Percentiles rank a stretch among this genome's conserved stretches.
These are phyloP conservation scores for Pseudomyrmex gracilis DNA, from an alignment of 1,140 invertebrate genomes.

Conservation along the genomic window DNA sequence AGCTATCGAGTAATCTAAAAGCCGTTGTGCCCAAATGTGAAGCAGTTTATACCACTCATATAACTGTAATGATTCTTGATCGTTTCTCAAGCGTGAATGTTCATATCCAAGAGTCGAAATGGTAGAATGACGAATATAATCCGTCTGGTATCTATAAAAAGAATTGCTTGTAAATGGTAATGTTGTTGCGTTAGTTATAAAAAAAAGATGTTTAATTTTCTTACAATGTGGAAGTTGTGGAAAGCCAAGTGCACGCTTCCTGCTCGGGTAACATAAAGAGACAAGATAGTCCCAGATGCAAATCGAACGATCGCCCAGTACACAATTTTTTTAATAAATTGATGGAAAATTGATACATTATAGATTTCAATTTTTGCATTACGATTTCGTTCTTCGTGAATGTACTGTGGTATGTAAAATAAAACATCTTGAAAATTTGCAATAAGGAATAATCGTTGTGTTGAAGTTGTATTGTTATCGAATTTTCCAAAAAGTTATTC, in stretches of 20 bases:
- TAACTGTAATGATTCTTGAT: conserved; percentile 47
- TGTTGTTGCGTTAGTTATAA: background rate
- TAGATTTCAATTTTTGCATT: conserved; percentile 58
- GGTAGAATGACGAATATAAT: conserved; percentile 70
- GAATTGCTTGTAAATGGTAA: background rate
- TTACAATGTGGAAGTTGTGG: conserved; percentile 66
- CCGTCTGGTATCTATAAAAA: conserved; percentile 65
- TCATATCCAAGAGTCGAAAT: conserved; percentile 75
- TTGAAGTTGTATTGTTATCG: conserved; percentile 64
- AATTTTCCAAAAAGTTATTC: conserved; percentile 48
- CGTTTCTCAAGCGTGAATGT: conserved; percentile 74
- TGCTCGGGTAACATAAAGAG: conserved; percentile 72
- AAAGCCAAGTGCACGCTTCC: conserved; percentile 70
- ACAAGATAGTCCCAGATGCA: conserved; percentile 76
- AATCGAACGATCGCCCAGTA: conserved; percentile 73
- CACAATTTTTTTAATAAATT: conserved; percentile 77
- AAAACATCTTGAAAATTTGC: conserved; percentile 73
- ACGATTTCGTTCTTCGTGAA: conserved; percentile 8
- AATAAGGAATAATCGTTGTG: conserved; percentile 75
- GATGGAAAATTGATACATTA: conserved; percentile 52
- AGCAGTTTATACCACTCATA: conserved; percentile 71
- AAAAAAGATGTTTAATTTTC: conserved; percentile 23
- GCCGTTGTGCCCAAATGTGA: conserved; percentile 75
- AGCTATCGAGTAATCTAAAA: conserved; percentile 74
- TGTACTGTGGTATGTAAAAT: conserved; percentile 59